Evolutionary conservation across 2,113 vertebrate genomes (phyloP).

Genomic region (Rhineura floridana): DNA sequence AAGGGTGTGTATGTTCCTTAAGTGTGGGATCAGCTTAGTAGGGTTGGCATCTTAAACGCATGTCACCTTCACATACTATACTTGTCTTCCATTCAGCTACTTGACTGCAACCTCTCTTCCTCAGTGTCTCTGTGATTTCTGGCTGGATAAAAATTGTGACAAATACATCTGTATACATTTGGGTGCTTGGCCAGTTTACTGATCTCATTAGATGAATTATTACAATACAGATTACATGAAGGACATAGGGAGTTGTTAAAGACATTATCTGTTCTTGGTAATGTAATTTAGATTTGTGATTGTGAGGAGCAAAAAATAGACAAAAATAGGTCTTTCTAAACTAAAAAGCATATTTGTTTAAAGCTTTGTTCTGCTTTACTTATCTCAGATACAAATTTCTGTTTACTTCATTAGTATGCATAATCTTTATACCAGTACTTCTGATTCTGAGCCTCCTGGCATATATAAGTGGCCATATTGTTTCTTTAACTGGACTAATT

Average conservation of each 20-base stretch:
- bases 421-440: slow-evolving; percentile 35
- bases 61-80: background rate
- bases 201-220: background rate
- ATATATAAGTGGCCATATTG: slow-evolving; percentile 8
- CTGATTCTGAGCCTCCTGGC: background rate
- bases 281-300: slow-evolving; percentile 34
- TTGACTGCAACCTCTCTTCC: background rate
- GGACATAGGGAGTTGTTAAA: slow-evolving; percentile 8
- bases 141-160: background rate
- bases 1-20: background rate
- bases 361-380: slow-evolving; percentile 4
- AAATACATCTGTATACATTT: background rate
- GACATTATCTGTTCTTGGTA: background rate
- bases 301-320: background rate
- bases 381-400: slow-evolving; percentile 18
- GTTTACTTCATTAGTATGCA: background rate
- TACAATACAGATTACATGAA: background rate
- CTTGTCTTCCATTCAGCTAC: background rate
- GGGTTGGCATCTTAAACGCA: background rate
- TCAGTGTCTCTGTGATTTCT: background rate
- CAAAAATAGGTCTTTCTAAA: slow-evolving; percentile 10
- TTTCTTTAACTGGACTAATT: slow-evolving; percentile 20
- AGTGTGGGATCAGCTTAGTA: background rate
- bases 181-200: background rate
- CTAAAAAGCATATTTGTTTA: background rate